A percentile compares a stretch with the other conserved stretches of the same genome.
phyloP scores from a whole-genome alignment of 2,888 invertebrate genomes.

The Acanthosoma haemorrhoidale region DNA sequence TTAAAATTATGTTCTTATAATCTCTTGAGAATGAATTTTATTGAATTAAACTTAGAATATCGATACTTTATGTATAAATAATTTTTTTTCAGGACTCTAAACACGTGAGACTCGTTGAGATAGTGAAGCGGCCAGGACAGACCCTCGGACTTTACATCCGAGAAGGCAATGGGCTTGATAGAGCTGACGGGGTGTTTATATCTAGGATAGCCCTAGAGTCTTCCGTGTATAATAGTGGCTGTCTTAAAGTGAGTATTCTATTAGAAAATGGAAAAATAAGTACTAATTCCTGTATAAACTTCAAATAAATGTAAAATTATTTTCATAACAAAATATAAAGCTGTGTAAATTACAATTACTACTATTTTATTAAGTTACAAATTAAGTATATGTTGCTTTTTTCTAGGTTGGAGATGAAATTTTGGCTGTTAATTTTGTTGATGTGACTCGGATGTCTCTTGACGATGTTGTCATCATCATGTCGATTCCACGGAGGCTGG shows the following conservation, averaged over 20 bases:
- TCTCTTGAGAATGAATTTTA: no score
- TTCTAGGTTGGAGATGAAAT: conserved; percentile 92
- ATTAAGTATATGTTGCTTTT: no score
- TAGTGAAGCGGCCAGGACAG: conserved; percentile 97
- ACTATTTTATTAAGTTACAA: no score
- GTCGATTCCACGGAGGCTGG: conserved; percentile 94
- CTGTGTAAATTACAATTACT: no score
- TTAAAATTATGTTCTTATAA: no score
- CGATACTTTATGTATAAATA: background rate
- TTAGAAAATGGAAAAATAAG: no score
- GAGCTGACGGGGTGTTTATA: conserved; percentile 95
- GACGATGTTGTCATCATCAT: conserved; percentile 99
- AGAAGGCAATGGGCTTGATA: conserved; percentile 94
- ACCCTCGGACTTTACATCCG: conserved; percentile 95
- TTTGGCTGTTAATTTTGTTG: conserved; percentile 93
- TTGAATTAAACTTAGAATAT: background rate
- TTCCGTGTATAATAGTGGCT: conserved; percentile 94
- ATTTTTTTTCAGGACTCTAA: conserved; percentile 57
- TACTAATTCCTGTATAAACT: no score
- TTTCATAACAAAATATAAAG: no score
- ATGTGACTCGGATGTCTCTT: conserved; percentile 94
- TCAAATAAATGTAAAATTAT: no score
- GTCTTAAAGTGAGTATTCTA: conserved; percentile 63
- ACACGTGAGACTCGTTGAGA: conserved; percentile 90
- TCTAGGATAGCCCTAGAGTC: conserved; percentile 93